Base-by-base conservation (phyloP, 2,888 invertebrate species). In the Drosophila sordidapex region DNA sequence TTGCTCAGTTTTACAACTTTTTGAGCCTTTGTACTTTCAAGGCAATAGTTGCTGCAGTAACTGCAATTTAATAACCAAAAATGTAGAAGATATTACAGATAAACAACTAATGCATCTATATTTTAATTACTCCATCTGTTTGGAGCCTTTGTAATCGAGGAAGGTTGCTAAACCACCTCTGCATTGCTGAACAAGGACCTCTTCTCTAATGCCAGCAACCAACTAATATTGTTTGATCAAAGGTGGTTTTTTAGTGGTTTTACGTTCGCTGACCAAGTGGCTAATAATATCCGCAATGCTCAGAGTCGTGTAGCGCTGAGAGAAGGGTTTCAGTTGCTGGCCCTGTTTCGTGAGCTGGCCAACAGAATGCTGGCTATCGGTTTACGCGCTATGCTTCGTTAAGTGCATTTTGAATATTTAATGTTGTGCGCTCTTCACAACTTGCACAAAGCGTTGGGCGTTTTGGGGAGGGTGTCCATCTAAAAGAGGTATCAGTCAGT, bases 381-480 rank as follows among this genome's bases (percentile, higher is more conserved):
- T 87, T 89, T 81, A 88, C 82, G 89, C 87, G 89, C 82, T 76
- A 79, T 87, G 87, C 87, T 87, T 89, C 89, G 85, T 86, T 85
- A 85, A 85, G 85, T 85, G 85, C 85, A 88, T 86, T 85, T 83
- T 85, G 85, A 85, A 85, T 85, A 74, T 85, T 85, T 85, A 85
- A 85, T 88, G 85, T 49, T 83, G 73, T 66, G 64, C 79, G 60
- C 81, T 70, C 53, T 62, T 69, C 62, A 51, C 69, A 75, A 80
- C 68, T 66, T 69, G 60, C 74, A 80, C 80, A 72, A 77, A 80
- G 71, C 69, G 71, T 53, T 60, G 62, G 59, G 61, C 43, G 57
- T 15, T 25, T 15, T 7, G 51, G 25, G 5, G 1, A 6, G 38
- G 40, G 40, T 40, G 29, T 31, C 5, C 10, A 33, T 33, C 57